Conservation (phyloP, 1,140 invertebrate species). For the Hydropsyche tenuis region DNA sequence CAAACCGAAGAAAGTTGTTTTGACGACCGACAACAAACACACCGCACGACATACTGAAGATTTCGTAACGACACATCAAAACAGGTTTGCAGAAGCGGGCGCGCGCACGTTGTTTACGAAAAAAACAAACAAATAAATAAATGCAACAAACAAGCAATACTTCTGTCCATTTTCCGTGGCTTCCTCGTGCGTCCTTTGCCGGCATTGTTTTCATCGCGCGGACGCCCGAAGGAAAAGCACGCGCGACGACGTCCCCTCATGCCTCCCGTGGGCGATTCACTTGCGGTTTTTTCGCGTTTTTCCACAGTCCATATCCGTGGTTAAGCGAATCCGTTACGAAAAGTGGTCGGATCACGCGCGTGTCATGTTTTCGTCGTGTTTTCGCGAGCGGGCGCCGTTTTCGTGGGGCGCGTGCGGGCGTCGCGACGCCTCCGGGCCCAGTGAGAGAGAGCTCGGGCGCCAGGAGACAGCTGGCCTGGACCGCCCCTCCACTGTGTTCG, state of each 20-base stretch:
- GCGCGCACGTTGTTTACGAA: no score
- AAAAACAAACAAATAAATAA: no score
- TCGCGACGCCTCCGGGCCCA: slow-evolving; percentile 22
- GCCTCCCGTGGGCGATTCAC: not conserved
- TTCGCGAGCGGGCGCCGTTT: not conserved
- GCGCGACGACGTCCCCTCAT: not conserved
- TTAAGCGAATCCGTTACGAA: no score
- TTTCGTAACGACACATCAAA: no score
- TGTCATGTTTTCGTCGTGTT: not conserved
- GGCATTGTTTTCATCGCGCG: slow-evolving; percentile 23
- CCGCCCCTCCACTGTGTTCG: not conserved
- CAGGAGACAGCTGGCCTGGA: slow-evolving; percentile 34
- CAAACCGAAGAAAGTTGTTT: no score
- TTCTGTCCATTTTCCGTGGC: not conserved
- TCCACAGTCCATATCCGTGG: no score
- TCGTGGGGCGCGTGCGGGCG: slow-evolving; percentile 16
- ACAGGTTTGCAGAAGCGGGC: no score
- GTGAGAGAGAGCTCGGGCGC: slow-evolving; percentile 18
- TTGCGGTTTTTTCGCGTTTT: not conserved
- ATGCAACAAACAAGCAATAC: not conserved
- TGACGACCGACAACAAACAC: no score
- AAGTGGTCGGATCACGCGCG: not conserved
- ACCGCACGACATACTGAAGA: no score
- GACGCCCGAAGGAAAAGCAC: not conserved
- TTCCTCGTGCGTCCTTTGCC: not conserved